phyloP scores from a whole-genome alignment of 2,113 vertebrate species.

The Beaufortia kweichowensis region DNA sequence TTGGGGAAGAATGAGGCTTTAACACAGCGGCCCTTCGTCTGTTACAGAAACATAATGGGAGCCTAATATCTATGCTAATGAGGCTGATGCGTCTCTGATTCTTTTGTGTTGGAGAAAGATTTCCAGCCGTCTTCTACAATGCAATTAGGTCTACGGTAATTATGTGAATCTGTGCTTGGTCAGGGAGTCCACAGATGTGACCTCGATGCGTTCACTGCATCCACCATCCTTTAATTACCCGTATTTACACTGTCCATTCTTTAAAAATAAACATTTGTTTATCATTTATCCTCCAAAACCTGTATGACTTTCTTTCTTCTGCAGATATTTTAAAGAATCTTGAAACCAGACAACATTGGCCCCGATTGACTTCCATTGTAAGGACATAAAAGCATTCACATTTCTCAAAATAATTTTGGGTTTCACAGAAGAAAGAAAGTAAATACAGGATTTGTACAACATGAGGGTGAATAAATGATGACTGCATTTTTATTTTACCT shows the following conservation, averaged over 20 bases:
- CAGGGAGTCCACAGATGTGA: constrained; percentile 42
- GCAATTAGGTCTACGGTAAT: constrained; percentile 68
- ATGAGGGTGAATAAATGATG: too few species aligned
- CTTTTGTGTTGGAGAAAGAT: constrained; percentile 72
- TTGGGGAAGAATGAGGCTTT: constrained; percentile 40
- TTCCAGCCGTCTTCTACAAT: constrained; percentile 61
- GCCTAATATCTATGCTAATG: constrained; percentile 70
- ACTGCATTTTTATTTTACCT: constrained; percentile 13
- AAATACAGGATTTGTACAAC: too few species aligned
- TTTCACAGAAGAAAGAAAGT: too few species aligned
- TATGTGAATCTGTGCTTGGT: constrained; percentile 56
- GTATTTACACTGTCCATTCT: too few species aligned
- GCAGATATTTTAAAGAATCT: too few species aligned
- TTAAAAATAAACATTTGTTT: too few species aligned
- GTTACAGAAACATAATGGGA: constrained; percentile 45
- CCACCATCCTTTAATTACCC: constrained; percentile 17
- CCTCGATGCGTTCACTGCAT: constrained; percentile 20
- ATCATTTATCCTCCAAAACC: too few species aligned
- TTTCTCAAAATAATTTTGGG: too few species aligned
- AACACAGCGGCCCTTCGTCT: constrained; percentile 16
- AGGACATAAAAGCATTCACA: too few species aligned
- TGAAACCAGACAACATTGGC: too few species aligned
- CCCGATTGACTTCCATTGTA: too few species aligned
- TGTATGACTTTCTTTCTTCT: too few species aligned
- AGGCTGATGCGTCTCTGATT: constrained; percentile 68